Conservation (phyloP, 2,113 vertebrate genomes). For the Forbesichthys agassizii region DNA sequence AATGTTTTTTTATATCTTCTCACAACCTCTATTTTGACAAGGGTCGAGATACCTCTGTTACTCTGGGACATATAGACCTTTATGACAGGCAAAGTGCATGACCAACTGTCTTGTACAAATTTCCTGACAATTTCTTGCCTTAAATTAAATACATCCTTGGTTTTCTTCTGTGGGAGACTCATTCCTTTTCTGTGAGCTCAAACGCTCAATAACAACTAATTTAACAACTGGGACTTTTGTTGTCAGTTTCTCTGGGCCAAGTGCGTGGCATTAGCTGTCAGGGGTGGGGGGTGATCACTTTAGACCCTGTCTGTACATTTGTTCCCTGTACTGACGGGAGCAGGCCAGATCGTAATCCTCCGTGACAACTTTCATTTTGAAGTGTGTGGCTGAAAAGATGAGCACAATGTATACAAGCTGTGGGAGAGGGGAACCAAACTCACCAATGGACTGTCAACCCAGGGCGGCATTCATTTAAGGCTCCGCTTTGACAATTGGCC, state of each 20-base stretch:
- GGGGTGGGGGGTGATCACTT: slow-evolving; percentile 37
- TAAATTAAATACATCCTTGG: background rate
- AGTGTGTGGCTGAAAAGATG: background rate
- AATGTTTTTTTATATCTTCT: too few relatives aligned
- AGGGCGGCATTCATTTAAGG: too few relatives aligned
- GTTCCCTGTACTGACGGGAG: slow-evolving; percentile 32
- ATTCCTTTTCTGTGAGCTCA: slow-evolving; percentile 22
- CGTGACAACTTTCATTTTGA: slow-evolving; percentile 36
- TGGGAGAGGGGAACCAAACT: slow-evolving; percentile 35
- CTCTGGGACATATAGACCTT: background rate
- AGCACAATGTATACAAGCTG: slow-evolving; percentile 28
- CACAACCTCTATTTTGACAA: background rate
- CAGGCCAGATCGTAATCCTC: slow-evolving; percentile 42
- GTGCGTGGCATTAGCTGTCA: slow-evolving; percentile 37
- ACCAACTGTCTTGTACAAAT: background rate
- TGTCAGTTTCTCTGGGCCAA: slow-evolving; percentile 45
- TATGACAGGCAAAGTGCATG: background rate
- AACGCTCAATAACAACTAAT: slow-evolving; percentile 33
- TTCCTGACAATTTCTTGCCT: background rate
- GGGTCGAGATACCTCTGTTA: background rate
- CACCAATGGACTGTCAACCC: slow-evolving; percentile 34
- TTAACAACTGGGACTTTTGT: slow-evolving; percentile 39
- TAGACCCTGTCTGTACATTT: slow-evolving; percentile 37
- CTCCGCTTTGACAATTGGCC: too few relatives aligned
- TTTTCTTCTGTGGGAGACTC: background rate